Base-by-base conservation (phyloP, 1,140 invertebrate genomes). In the Spodoptera frugiperda region DNA sequence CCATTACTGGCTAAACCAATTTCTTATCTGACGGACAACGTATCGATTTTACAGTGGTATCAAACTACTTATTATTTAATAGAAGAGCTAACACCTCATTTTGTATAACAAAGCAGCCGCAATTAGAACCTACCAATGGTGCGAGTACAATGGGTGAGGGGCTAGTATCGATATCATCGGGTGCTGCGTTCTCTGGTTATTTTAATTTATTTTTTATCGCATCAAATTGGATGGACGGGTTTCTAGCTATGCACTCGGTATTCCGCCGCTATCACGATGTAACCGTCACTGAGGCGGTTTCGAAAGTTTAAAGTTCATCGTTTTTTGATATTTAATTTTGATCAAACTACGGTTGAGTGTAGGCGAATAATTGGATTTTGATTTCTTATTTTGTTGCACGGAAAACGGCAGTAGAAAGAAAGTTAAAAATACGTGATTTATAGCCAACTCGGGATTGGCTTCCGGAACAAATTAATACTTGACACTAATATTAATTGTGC, bases 141-240 rank as follows among this genome's bases (percentile, higher is more conserved):
- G 65, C 84, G 78, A 85, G 85, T 78, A 93, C 91, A 93, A 93
- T 92, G 81, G 88, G 75, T 80, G 82, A 81, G 83, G 79, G 79
- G 79, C 80, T 78, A 81, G 86, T 89, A 87, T 90, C 89, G 91
- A 93, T 93, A 93, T 91, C 92, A 93, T 93, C 91, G 79, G 81
- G 57, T 57, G 79, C 80, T 81, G 78, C 78, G 80, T 80, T 79
- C 81, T 78, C 82, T 78, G 81, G 61, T 92, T 91, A 89, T 90
- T 92, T 93, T 92, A 93, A 93, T 93, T 92, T 92, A 88, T 92
- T 93, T 93, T 92, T 93, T 93, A 92, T 91, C 88, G 82, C 80
- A 83, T 89, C 88, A 84, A 91, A 91, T 91, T 92, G 89, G 87
- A 88, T 82, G 84, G 87, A 88, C 89, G 88, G 81, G 84, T 89